A percentile compares a stretch with the other conserved stretches of the same genome.
phyloP scores from a whole-genome alignment of 2,113 vertebrate genomes.

The Zosterops borbonicus region DNA sequence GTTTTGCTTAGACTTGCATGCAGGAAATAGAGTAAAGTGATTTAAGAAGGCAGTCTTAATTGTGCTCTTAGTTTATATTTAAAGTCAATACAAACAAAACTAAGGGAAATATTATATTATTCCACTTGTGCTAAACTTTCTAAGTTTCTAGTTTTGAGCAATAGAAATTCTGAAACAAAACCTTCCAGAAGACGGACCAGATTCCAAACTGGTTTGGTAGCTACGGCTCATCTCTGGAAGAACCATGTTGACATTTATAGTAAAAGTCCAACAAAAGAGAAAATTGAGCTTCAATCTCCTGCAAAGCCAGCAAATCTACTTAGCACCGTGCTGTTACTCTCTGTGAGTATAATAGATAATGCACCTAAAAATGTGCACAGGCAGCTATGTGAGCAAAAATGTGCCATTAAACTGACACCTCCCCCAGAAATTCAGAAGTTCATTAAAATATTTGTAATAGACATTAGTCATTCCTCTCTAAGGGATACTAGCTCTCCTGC shows the following conservation, averaged over 20 bases:
- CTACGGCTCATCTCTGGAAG: not conserved
- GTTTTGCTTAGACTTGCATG: not conserved
- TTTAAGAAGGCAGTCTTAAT: not conserved
- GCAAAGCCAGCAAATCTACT: not conserved
- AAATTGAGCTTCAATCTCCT: not conserved
- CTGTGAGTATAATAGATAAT: not conserved
- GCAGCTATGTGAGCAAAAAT: slow-evolving; percentile 33
- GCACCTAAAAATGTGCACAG: not conserved
- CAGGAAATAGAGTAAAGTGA: not conserved
- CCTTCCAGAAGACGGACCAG: not conserved
- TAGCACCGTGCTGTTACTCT: not conserved
- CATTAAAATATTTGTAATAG: slow-evolving; percentile 44
- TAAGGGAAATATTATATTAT: not conserved
- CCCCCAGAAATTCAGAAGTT: slow-evolving; percentile 20
- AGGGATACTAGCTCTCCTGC: not conserved
- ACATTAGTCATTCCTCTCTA: slow-evolving; percentile 14
- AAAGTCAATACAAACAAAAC: not conserved
- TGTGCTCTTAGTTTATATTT: not conserved
- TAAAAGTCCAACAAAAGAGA: not conserved
- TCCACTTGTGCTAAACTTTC: not conserved
- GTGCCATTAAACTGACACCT: slow-evolving; percentile 37
- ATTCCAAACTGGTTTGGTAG: not conserved
- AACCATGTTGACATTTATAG: not conserved
- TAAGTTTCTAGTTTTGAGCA: not conserved
- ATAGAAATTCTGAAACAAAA: not conserved